Evolutionary conservation across 2,797 vertebrate genomes (phyloP).

Genomic region (Sus cebifrons): DNA sequence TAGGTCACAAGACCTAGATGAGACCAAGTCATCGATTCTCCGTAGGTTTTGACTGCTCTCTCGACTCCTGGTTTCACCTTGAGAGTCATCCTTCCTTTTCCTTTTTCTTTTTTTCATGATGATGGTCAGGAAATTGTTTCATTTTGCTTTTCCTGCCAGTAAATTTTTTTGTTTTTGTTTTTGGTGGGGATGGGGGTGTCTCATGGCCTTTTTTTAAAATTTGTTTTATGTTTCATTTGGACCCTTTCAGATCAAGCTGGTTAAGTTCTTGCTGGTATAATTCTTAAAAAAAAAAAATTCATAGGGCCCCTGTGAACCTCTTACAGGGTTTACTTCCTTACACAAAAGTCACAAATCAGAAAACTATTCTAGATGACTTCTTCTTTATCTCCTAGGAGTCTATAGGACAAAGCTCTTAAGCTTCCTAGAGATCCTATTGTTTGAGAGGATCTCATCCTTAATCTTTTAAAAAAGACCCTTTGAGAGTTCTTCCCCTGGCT

Average conservation of each 20-base stretch:
- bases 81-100: neutral
- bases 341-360: conserved; percentile 32
- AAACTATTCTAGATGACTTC: neutral
- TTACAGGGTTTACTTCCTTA: neutral
- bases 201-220: neutral
- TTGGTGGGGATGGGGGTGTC: neutral
- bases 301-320: neutral
- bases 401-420: neutral
- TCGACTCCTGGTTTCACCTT: neutral
- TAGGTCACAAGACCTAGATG: neutral
- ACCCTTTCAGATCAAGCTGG: neutral
- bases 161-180: neutral
- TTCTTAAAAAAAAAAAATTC: neutral
- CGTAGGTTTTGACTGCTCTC: neutral
- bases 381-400: neutral
- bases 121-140: neutral
- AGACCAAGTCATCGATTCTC: neutral
- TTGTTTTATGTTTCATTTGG: neutral
- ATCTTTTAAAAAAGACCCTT: neutral
- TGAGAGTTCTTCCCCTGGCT: no score
- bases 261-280: neutral
- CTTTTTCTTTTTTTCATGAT: neutral
- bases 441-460: neutral
- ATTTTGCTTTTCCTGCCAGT: neutral
- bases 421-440: neutral